phyloP scores from a whole-genome alignment of 2,888 invertebrate genomes.

The Morpho helenor region DNA sequence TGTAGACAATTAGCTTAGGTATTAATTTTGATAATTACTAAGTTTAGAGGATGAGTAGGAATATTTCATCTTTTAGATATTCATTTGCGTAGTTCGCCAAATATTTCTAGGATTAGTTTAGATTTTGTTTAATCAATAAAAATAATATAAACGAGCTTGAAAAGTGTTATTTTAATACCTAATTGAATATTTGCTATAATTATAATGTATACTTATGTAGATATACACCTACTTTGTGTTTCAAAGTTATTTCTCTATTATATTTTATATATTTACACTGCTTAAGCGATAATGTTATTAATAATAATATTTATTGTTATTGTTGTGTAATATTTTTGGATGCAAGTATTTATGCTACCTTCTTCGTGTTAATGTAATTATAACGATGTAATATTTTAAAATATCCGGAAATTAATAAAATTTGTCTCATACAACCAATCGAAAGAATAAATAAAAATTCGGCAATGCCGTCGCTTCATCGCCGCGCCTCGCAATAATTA shows the following conservation, averaged over 20 bases:
- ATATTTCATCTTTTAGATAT: slow-evolving; percentile 55
- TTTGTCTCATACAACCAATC: slow-evolving; percentile 29
- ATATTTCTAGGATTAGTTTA: slow-evolving; percentile 61
- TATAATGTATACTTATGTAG: slow-evolving; percentile 53
- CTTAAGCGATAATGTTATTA: slow-evolving; percentile 72
- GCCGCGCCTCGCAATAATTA: slow-evolving; percentile 65
- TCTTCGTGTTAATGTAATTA: slow-evolving; percentile 60
- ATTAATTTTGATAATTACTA: slow-evolving; percentile 65
- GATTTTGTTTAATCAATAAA: slow-evolving; percentile 48
- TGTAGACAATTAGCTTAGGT: slow-evolving; percentile 36
- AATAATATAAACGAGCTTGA: slow-evolving; percentile 70
- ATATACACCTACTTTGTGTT: slow-evolving; percentile 49
- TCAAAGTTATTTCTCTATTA: slow-evolving; percentile 63
- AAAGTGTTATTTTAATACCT: slow-evolving; percentile 70
- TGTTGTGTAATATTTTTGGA: slow-evolving; percentile 75
- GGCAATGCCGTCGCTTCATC: slow-evolving; percentile 45
- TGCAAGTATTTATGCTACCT: slow-evolving; percentile 66
- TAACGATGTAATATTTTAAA: slow-evolving; percentile 47
- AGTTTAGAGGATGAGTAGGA: slow-evolving; percentile 76
- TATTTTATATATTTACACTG: slow-evolving; percentile 75
- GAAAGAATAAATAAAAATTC: slow-evolving; percentile 36
- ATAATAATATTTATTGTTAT: slow-evolving; percentile 70
- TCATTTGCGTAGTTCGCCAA: slow-evolving; percentile 59
- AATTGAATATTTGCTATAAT: slow-evolving; percentile 69
- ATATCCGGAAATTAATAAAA: slow-evolving; percentile 23